Evolutionary conservation across 2,113 vertebrate genomes (phyloP).

Genomic region (Oryzias javanicus): DNA sequence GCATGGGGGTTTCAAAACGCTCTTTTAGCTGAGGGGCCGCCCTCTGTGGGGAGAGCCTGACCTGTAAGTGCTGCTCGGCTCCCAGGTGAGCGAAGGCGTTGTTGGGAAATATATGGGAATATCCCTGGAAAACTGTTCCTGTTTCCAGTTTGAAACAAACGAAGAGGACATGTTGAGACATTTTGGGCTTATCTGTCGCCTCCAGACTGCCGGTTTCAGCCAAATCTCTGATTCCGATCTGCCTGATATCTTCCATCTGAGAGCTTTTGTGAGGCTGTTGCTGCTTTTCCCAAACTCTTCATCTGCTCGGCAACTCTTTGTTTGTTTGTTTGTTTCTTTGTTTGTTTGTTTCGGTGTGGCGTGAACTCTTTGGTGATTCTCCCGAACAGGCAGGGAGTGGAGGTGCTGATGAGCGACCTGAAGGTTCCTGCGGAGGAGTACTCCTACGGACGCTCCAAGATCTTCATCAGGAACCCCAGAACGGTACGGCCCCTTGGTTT

Average conservation of each 20-base stretch:
- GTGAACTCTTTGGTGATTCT: slow-evolving; percentile 5
- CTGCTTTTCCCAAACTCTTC: not conserved
- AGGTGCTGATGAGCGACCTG: slow-evolving; percentile 87
- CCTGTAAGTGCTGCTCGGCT: slow-evolving; percentile 17
- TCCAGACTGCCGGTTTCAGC: slow-evolving; percentile 23
- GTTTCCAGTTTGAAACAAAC: no score
- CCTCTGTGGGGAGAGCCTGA: slow-evolving; percentile 37
- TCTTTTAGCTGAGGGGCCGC: slow-evolving; percentile 7
- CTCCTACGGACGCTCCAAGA: slow-evolving; percentile 94
- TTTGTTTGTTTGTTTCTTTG: no score
- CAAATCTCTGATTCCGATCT: slow-evolving; percentile 44
- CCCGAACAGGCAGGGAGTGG: slow-evolving; percentile 85
- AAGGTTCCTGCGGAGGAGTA: slow-evolving; percentile 87
- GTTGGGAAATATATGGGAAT: slow-evolving; percentile 23
- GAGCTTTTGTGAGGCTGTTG: slow-evolving; percentile 17
- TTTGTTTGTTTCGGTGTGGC: not conserved
- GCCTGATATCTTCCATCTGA: slow-evolving; percentile 15
- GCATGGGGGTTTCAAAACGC: not conserved
- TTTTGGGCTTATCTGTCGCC: slow-evolving; percentile 45
- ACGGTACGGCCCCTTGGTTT: slow-evolving; percentile 76
- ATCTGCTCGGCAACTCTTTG: not conserved
- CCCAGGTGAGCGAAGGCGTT: slow-evolving; percentile 47
- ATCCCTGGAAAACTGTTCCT: slow-evolving; percentile 9
- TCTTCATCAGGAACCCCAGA: slow-evolving; percentile 98
- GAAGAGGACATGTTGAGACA: slow-evolving; percentile 32